Conservation (phyloP, 2,113 vertebrate genomes). For the Bombycilla garrulus region DNA sequence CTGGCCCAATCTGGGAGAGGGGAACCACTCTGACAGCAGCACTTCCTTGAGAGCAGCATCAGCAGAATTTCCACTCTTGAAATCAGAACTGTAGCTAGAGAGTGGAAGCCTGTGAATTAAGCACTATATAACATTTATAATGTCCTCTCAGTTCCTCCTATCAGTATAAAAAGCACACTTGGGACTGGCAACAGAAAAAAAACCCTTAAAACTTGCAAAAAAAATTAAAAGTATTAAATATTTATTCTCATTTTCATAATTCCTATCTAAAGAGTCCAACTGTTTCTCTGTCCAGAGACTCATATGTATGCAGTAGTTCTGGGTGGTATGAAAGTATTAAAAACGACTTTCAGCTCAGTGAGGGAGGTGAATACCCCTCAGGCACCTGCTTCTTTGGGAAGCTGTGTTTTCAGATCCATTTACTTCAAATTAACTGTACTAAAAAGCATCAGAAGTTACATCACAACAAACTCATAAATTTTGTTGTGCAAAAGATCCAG, state of each 20-base stretch:
- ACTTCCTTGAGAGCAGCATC: background rate
- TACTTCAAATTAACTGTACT: background rate
- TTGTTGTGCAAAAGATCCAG: background rate
- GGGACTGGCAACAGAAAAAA: background rate
- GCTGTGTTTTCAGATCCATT: background rate
- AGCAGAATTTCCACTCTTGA: background rate
- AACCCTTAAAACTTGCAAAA: background rate
- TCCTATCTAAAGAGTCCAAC: constrained; percentile 27
- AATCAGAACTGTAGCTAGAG: background rate
- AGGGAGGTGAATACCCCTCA: background rate
- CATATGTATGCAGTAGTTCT: background rate
- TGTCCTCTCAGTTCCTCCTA: background rate
- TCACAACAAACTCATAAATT: background rate
- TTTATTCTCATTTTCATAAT: constrained; percentile 39
- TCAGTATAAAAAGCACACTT: background rate
- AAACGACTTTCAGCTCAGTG: background rate
- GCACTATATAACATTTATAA: background rate
- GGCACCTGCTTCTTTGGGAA: background rate
- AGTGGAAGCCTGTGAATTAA: background rate
- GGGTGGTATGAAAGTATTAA: background rate
- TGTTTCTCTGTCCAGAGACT: constrained; percentile 19
- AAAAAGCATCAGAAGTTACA: background rate
- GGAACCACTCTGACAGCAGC: no score
- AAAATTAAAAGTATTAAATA: background rate
- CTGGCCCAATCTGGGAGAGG: background rate